Evolutionary conservation across 2,888 invertebrate species (phyloP), one percentile per base, ranked within the genome.

Genomic region (Syrphus vitripennis): DNA sequence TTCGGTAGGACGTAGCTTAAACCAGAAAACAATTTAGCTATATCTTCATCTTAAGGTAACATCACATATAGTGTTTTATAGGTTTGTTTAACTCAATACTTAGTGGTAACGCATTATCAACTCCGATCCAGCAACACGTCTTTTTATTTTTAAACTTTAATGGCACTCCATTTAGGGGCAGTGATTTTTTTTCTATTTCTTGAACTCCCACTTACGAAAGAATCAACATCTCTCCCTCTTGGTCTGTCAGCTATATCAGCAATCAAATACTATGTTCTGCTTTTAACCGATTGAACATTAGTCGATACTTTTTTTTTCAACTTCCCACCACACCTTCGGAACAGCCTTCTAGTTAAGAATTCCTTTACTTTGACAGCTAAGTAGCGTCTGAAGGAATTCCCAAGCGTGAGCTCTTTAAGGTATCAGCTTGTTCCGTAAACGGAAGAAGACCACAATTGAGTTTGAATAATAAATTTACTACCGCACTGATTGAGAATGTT

Each of bases 361-460:
- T 84, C 80, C 63, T 69, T 67, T 37, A 14, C 24, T 72, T 12
- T 76, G 76, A 72, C 76, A 80, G 71, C 19, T 50, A 50, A 14
- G 14, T 21, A 24, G 1, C 31, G 48, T 57, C 69, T 59, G 37
- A 72, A 84, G 84, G 84, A 84, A 84, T 84, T 84, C 84, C 84
- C 76, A 59, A 31, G 29, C 29, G 57, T 16, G 14, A 65, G 65
- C 84, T 81, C 59, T 76, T 71, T 83, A 55, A 71, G 76, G 81
- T 37, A 77, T 29, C 53, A 45, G 45, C 55, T 67, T 59, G 14
- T 65, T 69, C 87, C 87, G 65, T 74, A 87, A 87, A 87, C 87
- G 87, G 87, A 87, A 87, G 86, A 76, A 78, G 63, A 87, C 87
- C 86, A 70, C 82, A 87, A 87, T 82, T 86, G 79, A 72, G 74